Conservation (phyloP, 2,797 vertebrate genomes). For the Glossophaga mutica region DNA sequence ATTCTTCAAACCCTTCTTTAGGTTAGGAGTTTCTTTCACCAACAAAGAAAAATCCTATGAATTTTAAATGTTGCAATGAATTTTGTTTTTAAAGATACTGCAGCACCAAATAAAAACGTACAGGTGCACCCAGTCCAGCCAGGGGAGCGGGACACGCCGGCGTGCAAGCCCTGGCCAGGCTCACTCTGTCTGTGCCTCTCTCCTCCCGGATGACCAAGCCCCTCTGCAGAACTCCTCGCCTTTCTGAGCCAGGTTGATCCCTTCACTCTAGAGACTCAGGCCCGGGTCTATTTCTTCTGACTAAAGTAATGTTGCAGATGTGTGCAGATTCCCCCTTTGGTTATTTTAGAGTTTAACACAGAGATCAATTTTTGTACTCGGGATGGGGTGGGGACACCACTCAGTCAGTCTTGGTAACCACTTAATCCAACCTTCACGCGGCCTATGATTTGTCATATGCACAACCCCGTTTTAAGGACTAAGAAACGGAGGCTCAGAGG, state of each 20-base stretch:
- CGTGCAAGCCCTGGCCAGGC: neutral
- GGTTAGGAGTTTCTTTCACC: neutral
- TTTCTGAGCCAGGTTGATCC: neutral
- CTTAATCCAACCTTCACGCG: neutral
- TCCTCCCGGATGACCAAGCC: neutral
- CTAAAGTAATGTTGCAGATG: neutral
- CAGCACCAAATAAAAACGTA: neutral
- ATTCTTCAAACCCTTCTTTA: neutral
- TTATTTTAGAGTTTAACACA: neutral
- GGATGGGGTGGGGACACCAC: neutral
- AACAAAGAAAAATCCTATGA: neutral
- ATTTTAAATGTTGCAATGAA: neutral
- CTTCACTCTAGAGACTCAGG: neutral
- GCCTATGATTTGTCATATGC: neutral
- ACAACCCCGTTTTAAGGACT: neutral
- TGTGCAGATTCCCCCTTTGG: neutral
- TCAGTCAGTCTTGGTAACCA: neutral
- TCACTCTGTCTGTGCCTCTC: neutral
- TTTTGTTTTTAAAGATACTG: neutral
- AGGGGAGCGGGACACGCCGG: fast-evolving
- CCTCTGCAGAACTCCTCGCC: neutral
- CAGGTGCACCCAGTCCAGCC: neutral
- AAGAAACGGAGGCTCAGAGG: neutral
- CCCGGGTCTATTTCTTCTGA: neutral
- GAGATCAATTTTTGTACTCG: neutral